Evolutionary conservation across 2,797 vertebrate genomes (phyloP), one percentile per base, ranked within the genome.

Genomic region (Linurgus olivaceus): DNA sequence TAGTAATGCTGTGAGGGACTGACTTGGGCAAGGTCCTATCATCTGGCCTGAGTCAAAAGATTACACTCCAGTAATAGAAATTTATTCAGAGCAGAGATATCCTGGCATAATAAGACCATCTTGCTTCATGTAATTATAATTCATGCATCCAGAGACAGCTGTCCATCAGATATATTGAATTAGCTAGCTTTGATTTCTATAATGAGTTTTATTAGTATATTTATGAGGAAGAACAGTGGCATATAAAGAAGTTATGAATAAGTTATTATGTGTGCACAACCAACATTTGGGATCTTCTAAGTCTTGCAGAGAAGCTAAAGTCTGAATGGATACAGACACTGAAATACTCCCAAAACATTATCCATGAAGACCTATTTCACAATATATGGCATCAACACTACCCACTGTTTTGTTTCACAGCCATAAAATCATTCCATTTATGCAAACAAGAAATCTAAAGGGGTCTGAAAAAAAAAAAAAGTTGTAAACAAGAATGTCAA

Each of bases 141-240:
- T 92, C 61, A 28, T 86, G 84, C 84, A 94, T 76, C 88, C 91
- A 90, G 93, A 94, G 88, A 91, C 92, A 95, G 85, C 85, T 95
- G 85, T 95, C 94, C 87, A 79, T 93, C 95, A 93, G 89, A 94
- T 93, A 94, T 74, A 72, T 80, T 88, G 47, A 72, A 94, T 89
- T 94, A 86, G 59, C 82, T 90, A 80, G 45, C 89, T 96, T 93
- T 96, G 91, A 96, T 96, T 92, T 94, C 83, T 95, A 31, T 95
- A 95, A 96, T 86, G 91, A 91, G 82, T 94, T 96, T 94, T 96
- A 94, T 94, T 95, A 91, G 88, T 94, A 86, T 95, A 93, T 95
- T 96, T 97, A 96, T 93, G 93, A 94, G 79, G 76, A 95, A 55
- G 81, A 95, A 94, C 33, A 73, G 78, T 54, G 10, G 72, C 92